Evolutionary conservation across 2,888 invertebrate genomes (phyloP), one percentile per base, ranked within the genome.

Genomic region (Dendrolimus pini): DNA sequence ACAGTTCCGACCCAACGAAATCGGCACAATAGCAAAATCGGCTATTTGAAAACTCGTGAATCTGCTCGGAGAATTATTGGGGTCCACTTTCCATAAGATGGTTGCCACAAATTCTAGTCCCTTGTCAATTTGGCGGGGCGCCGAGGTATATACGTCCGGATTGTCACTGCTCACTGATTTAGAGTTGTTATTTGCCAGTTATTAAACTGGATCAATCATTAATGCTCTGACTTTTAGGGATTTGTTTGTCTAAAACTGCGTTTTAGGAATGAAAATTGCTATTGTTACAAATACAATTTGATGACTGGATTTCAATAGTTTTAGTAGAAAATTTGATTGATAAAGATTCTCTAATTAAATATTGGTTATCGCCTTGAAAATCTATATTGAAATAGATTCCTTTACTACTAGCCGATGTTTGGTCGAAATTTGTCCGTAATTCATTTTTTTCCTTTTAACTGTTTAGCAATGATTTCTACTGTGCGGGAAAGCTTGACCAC

Each of bases 41-140:
- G 64, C 73, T 72, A 76, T 82, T 81, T 74, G 78, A 72, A 76
- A 80, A 78, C 78, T 78, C 79, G 77, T 82, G 83, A 83, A 83
- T 80, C 77, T 74, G 71, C 65, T 64, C 61, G 56, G 65, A 77
- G 82, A 84, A 68, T 82, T 85, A 85, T 85, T 78, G 77, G 79
- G 85, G 84, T 83, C 72, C 71, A 73, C 67, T 74, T 72, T 66
- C 80, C 72, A 72, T 78, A 78, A 82, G 79, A 81, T 75, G 80
- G 75, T 70, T 66, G 67, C 76, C 75, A 84, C 84, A 78, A 83
- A 83, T 78, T 79, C 74, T 71, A 73, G 72, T 68, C 83, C 81
- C 77, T 69, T 78, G 82, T 83, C 84, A 83, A 83, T 83, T 83
- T 80, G 70, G 61, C 68, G 59, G 70, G 71, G 74, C 64, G 66